These are phyloP conservation scores for Girardinus metallicus DNA, from an alignment of 2,797 vertebrate species.

Conservation along the genomic window DNA sequence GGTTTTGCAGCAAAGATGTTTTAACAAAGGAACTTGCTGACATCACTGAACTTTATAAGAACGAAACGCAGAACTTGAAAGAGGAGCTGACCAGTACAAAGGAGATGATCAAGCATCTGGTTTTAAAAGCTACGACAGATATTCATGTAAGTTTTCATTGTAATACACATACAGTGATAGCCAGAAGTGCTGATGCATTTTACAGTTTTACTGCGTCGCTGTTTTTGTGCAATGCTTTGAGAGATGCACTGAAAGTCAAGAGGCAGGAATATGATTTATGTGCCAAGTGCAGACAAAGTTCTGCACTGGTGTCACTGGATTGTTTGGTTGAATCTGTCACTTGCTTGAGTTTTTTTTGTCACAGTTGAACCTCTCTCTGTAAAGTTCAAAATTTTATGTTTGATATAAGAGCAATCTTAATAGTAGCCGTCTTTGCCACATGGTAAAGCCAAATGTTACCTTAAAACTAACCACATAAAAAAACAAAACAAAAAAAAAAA, in stretches of 20 bases:
- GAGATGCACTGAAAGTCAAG: neutral
- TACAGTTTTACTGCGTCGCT: neutral
- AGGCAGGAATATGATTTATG: neutral
- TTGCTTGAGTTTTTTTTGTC: neutral
- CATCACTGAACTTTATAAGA: constrained; percentile 90
- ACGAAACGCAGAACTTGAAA: constrained; percentile 90
- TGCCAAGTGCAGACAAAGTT: neutral
- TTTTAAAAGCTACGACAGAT: constrained; percentile 77
- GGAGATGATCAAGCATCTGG: constrained; percentile 89
- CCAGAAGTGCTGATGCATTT: neutral
- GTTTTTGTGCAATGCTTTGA: neutral
- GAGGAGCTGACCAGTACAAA: constrained; percentile 91
- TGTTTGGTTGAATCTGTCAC: neutral
- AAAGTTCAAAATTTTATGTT: neutral
- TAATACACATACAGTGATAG: neutral
- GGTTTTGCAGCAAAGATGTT: constrained; percentile 83
- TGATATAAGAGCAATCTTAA: neutral
- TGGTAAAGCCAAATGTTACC: neutral
- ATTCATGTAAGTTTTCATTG: constrained; percentile 58
- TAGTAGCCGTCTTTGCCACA: neutral
- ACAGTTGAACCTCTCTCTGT: neutral
- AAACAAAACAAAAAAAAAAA: no score
- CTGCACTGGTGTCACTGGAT: neutral
- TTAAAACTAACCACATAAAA: neutral
- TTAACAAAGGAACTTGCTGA: constrained; percentile 91